A percentile compares a stretch with the other conserved stretches of the same genome.
Conservation (phyloP, 2,888 invertebrate genomes). For the Cephus rjabovi region DNA sequence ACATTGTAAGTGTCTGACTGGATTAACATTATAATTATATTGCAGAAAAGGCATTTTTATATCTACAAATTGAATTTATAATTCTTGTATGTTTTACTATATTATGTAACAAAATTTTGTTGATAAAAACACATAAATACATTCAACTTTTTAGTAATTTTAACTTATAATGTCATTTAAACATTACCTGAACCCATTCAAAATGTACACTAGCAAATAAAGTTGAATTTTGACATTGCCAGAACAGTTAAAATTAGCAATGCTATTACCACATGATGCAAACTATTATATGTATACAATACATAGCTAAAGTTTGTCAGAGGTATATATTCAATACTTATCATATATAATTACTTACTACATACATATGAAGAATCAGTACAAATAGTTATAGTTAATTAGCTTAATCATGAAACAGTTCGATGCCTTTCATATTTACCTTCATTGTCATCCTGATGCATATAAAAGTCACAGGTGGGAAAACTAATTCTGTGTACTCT, state of each 20-base stretch:
- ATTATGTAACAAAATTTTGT: background rate
- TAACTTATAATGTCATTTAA: background rate
- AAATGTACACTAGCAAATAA: constrained; percentile 23
- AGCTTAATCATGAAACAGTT: background rate
- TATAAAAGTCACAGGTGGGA: constrained; percentile 70
- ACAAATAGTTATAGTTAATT: background rate
- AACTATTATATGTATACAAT: background rate
- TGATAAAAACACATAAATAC: background rate
- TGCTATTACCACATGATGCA: constrained; percentile 6
- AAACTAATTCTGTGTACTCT: constrained; percentile 76
- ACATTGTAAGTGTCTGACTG: background rate
- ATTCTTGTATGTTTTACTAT: background rate
- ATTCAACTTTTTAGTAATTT: background rate
- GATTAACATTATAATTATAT: constrained; percentile 2
- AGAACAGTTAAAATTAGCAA: constrained; percentile 49
- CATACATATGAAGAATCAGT: too few relatives aligned
- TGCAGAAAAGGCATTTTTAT: too few relatives aligned
- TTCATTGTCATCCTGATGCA: constrained; percentile 40
- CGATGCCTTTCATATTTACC: constrained; percentile 26
- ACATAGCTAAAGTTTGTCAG: background rate
- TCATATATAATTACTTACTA: background rate
- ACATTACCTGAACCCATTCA: constrained; percentile 48
- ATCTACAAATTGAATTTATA: background rate
- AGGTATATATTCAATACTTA: background rate
- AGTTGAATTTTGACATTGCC: constrained; percentile 43